These are phyloP conservation scores for Yasuhikotakia modesta DNA, from an alignment of 2,797 vertebrate species.

Conservation along the genomic window DNA sequence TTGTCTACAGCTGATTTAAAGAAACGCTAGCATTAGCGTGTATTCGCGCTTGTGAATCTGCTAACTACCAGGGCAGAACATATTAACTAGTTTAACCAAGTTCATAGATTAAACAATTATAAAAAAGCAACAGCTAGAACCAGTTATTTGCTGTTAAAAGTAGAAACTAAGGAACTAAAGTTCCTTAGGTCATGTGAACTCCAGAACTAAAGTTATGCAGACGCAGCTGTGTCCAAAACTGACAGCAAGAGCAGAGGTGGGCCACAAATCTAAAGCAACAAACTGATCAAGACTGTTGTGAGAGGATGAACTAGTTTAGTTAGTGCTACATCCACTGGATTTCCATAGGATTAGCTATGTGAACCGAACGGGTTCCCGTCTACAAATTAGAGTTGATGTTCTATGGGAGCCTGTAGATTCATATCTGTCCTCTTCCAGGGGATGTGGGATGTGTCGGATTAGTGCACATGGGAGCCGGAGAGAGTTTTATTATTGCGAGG, in stretches of 20 bases:
- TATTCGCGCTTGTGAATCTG: background rate
- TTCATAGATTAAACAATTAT: background rate
- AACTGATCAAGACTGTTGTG: slow-evolving; percentile 2
- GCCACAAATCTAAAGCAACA: slow-evolving; percentile 28
- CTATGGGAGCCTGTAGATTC: slow-evolving; percentile 42
- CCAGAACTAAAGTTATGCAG: background rate
- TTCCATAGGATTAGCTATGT: slow-evolving; percentile 49
- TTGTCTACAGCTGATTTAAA: background rate
- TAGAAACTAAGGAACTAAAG: no score
- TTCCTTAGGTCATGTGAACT: background rate
- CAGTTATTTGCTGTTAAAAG: background rate
- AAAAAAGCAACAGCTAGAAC: background rate
- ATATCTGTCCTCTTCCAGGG: slow-evolving; percentile 41
- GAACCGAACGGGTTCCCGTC: background rate
- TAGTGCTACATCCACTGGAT: slow-evolving; percentile 41
- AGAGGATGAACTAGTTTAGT: slow-evolving; percentile 29
- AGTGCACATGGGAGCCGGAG: slow-evolving; percentile 35
- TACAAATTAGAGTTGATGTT: slow-evolving; percentile 28
- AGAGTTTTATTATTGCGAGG: slow-evolving; percentile 50
- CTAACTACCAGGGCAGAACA: background rate
- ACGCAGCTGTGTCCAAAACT: background rate
- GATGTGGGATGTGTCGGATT: slow-evolving; percentile 26
- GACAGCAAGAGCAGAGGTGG: background rate
- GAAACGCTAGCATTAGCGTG: background rate
- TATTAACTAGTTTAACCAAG: background rate